A percentile compares a stretch with the other conserved stretches of the same genome.
Conservation (phyloP, 2,797 vertebrate species). For the Sebastes alutus region DNA sequence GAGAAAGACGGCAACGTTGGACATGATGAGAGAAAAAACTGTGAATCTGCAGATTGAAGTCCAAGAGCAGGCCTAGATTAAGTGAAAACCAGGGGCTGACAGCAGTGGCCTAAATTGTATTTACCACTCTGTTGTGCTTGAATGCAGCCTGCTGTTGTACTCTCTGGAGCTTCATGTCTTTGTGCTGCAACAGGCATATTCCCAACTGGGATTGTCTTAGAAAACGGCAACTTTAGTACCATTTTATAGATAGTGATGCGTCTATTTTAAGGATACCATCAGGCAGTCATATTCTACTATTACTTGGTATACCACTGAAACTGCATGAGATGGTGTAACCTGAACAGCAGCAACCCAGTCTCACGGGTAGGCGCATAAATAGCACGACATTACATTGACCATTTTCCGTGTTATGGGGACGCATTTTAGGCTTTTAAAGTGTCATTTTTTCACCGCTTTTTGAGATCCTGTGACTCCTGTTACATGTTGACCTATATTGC, state of each 20-base stretch:
- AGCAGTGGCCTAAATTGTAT: slow-evolving; percentile 24
- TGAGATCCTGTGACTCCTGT: too few relatives aligned
- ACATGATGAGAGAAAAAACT: not conserved
- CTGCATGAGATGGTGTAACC: too few relatives aligned
- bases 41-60: slow-evolving; percentile 10
- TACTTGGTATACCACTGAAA: not conserved
- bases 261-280: slow-evolving; percentile 50
- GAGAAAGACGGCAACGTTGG: not conserved
- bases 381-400: too few relatives aligned
- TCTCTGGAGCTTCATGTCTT: slow-evolving; percentile 27
- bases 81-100: slow-evolving; percentile 20
- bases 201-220: slow-evolving; percentile 35
- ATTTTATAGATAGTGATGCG: slow-evolving; percentile 24
- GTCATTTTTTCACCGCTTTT: too few relatives aligned
- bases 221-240: slow-evolving; percentile 47
- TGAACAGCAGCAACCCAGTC: too few relatives aligned
- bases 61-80: slow-evolving; percentile 5
- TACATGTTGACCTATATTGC: too few relatives aligned
- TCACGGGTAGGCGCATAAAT: too few relatives aligned
- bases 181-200: slow-evolving; percentile 29
- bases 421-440: too few relatives aligned
- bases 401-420: too few relatives aligned
- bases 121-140: slow-evolving; percentile 11
- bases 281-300: not conserved
- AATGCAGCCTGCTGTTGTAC: slow-evolving; percentile 21